These are phyloP conservation scores for Sepioteuthis lessoniana DNA, from an alignment of 2,888 invertebrate genomes.

Conservation along the genomic window DNA sequence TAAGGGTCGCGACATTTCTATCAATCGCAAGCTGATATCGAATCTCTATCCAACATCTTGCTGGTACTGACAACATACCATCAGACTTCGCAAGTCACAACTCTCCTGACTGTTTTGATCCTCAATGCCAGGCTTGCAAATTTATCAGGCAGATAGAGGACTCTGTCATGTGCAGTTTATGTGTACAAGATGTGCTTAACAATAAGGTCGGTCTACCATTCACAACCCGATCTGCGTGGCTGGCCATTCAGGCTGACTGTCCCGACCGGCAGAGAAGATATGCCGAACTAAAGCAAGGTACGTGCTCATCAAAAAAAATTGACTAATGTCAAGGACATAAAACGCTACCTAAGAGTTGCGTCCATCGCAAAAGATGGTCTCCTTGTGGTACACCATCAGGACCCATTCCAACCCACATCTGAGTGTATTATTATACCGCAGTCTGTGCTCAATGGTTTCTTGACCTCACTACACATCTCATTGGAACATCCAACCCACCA, in stretches of 20 bases:
- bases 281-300: constrained; percentile 48
- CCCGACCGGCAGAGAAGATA: constrained; percentile 56
- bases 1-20: constrained; percentile 56
- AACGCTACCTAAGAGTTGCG: no score
- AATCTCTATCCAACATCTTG: constrained; percentile 51
- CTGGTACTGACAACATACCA: constrained; percentile 53
- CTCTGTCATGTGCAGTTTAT: constrained; percentile 54
- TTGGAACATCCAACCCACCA: no score
- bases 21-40: constrained; percentile 52
- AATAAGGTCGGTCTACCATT: constrained; percentile 52
- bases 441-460: no score
- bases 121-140: constrained; percentile 56
- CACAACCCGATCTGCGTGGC: constrained; percentile 56
- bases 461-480: no score
- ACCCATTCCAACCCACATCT: no score
- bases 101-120: constrained; percentile 54
- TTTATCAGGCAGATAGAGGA: no score
- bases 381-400: no score
- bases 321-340: no score
- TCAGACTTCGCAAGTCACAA: constrained; percentile 57
- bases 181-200: constrained; percentile 50
- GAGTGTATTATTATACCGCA: no score
- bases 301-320: no score
- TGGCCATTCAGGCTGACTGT: constrained; percentile 56
- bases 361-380: background rate